Conservation (phyloP, 2,888 invertebrate genomes). For the Hirtodrosophila histrioides region DNA sequence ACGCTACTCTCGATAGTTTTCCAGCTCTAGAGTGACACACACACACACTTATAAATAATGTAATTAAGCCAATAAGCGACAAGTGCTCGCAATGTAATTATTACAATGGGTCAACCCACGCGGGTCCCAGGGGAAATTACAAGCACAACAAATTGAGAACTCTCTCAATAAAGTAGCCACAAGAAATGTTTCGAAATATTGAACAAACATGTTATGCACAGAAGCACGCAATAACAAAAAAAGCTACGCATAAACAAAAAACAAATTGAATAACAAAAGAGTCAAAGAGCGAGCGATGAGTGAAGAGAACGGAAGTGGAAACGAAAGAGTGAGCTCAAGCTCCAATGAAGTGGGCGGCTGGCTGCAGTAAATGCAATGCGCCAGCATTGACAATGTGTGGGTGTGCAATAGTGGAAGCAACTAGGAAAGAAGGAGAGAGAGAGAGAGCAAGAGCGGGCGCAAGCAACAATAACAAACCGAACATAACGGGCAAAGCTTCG, state of each 20-base stretch:
- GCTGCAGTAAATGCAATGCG: constrained; percentile 32
- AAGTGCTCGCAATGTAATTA: constrained; percentile 40
- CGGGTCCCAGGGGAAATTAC: constrained; percentile 36
- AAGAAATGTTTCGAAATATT: constrained; percentile 39
- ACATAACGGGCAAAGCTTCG: constrained; percentile 53
- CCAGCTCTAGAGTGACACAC: no score
- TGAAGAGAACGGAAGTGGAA: constrained; percentile 6
- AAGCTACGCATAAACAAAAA: constrained; percentile 67
- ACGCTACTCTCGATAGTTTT: no score
- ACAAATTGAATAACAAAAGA: constrained; percentile 54
- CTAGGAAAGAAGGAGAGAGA: not conserved
- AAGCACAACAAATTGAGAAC: constrained; percentile 11
- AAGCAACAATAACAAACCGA: constrained; percentile 69
- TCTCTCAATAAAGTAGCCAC: constrained; percentile 36
- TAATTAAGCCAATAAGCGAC: constrained; percentile 37
- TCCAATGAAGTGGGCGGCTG: constrained; percentile 43
- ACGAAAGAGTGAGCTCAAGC: constrained; percentile 30
- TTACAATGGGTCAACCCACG: constrained; percentile 38
- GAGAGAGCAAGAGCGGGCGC: constrained; percentile 18
- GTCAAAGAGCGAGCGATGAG: constrained; percentile 7
- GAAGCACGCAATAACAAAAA: constrained; percentile 44
- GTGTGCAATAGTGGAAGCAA: constrained; percentile 9
- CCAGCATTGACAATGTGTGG: not conserved
- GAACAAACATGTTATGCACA: constrained; percentile 42
- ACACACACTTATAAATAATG: not conserved